Percentiles rank a stretch among this genome's conserved stretches.
Conservation (phyloP, 2,797 vertebrate species). For the Sebastes oblongus region DNA sequence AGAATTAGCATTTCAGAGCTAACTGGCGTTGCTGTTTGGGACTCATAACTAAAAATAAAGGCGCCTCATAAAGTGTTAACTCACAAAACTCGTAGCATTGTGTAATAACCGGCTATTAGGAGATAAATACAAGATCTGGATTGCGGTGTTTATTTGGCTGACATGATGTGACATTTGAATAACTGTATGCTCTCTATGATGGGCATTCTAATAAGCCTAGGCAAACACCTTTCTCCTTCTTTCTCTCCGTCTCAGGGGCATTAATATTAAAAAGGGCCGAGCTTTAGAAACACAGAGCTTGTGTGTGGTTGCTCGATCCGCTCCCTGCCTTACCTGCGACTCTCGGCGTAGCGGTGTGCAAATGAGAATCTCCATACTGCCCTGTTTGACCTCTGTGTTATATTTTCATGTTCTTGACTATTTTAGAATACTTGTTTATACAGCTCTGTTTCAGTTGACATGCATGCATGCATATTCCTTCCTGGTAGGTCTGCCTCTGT, state of each 20-base stretch:
- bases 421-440: constrained; percentile 83
- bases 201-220: constrained; percentile 78
- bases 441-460: constrained; percentile 73
- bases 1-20: constrained; percentile 58
- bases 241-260: constrained; percentile 64
- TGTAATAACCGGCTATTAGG: constrained; percentile 77
- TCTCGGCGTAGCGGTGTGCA: constrained; percentile 62
- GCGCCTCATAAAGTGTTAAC: constrained; percentile 39
- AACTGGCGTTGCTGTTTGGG: constrained; percentile 19
- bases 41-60: constrained; percentile 25
- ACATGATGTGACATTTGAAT: constrained; percentile 80
- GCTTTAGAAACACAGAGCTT: constrained; percentile 64
- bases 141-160: constrained; percentile 79
- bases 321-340: constrained; percentile 65
- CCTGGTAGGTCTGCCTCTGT: constrained; percentile 59
- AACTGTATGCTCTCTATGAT: constrained; percentile 76
- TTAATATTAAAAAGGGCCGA: constrained; percentile 80
- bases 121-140: constrained; percentile 70
- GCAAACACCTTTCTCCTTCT: constrained; percentile 72
- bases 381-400: constrained; percentile 77
- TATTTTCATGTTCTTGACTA: constrained; percentile 75
- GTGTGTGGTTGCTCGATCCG: constrained; percentile 53
- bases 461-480: constrained; percentile 78
- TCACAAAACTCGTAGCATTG: constrained; percentile 50
- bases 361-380: constrained; percentile 76